phyloP scores from a whole-genome alignment of 2,113 vertebrate genomes.

The Muscicapa adusta region DNA sequence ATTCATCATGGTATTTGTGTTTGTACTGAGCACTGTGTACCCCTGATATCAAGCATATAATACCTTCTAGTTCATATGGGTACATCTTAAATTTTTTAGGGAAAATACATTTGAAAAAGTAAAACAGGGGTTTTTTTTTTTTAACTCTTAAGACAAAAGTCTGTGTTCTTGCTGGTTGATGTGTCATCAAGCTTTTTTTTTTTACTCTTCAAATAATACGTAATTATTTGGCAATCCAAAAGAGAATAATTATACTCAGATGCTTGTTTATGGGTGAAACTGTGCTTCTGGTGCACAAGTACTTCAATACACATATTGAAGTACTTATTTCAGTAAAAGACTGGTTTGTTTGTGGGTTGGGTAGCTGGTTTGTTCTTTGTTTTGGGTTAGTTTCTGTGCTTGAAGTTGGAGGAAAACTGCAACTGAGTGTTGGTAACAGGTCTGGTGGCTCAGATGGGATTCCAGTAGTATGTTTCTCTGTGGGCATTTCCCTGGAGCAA shows the following conservation, averaged over 20 bases:
- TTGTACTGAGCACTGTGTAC: background rate
- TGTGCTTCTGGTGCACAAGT: background rate
- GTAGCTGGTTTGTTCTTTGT: background rate
- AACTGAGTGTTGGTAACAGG: background rate
- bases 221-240: background rate
- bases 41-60: background rate
- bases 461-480: background rate
- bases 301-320: background rate
- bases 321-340: background rate
- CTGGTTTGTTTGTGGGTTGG: background rate
- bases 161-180: background rate
- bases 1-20: background rate
- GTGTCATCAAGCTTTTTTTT: background rate
- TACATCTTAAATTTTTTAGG: background rate
- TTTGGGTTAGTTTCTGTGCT: background rate
- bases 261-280: background rate
- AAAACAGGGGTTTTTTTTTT: background rate
- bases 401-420: background rate
- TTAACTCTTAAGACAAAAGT: background rate
- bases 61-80: background rate
- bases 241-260: background rate
- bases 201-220: background rate
- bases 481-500: background rate
- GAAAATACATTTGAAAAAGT: background rate
- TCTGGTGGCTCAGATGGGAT: background rate